Conservation (phyloP, 2,888 invertebrate genomes). For the Aporophyla lueneburgensis region DNA sequence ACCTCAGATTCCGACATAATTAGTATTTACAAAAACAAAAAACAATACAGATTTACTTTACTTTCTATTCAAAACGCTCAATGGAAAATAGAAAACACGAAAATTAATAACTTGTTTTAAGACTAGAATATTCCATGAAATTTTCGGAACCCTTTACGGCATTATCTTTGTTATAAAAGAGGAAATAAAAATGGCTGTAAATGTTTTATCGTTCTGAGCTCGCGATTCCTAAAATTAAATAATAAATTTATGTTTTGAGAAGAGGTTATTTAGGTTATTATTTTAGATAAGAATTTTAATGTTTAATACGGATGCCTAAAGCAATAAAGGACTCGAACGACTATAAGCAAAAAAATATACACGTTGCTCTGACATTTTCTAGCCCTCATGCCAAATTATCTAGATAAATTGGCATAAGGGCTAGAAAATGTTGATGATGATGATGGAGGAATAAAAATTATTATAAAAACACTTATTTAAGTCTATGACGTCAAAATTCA, state of each 20-base stretch:
- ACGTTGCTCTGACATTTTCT: too few species aligned
- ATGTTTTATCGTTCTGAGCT: slow-evolving; percentile 60
- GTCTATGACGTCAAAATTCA: background rate
- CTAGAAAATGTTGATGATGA: too few species aligned
- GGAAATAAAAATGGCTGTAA: slow-evolving; percentile 64
- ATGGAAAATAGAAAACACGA: slow-evolving; percentile 5
- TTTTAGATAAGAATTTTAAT: slow-evolving; percentile 38
- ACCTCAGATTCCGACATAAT: too few species aligned
- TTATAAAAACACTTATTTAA: background rate
- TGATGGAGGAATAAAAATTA: background rate
- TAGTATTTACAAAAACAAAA: background rate
- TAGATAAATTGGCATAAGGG: too few species aligned
- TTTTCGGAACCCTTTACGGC: slow-evolving; percentile 57
- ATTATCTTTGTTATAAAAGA: slow-evolving; percentile 64
- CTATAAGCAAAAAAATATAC: background rate
- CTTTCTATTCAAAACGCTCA: background rate
- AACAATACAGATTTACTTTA: background rate
- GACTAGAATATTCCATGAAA: slow-evolving; percentile 45
- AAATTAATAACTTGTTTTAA: slow-evolving; percentile 51
- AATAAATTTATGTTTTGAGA: slow-evolving; percentile 62
- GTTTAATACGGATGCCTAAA: background rate
- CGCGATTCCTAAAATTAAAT: slow-evolving; percentile 65
- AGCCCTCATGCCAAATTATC: too few species aligned
- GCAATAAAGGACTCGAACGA: background rate
- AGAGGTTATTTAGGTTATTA: slow-evolving; percentile 32